A percentile compares a stretch with the other conserved stretches of the same genome.
These are phyloP conservation scores for Phalacrocorax aristotelis DNA, from an alignment of 2,113 vertebrate genomes.

Conservation along the genomic window DNA sequence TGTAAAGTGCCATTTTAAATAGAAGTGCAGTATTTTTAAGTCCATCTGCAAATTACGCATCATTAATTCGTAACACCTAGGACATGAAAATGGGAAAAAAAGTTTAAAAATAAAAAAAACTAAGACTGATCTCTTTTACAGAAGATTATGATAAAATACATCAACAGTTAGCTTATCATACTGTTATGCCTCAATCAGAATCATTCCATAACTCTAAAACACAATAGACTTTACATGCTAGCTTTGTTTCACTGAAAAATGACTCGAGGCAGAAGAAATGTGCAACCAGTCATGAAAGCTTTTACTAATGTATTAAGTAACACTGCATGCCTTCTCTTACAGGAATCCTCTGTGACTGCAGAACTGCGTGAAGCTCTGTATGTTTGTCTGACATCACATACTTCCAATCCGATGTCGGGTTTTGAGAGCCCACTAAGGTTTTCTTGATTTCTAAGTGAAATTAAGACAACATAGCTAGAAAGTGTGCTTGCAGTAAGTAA, in stretches of 20 bases:
- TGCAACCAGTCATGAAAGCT: background rate
- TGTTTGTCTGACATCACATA: background rate
- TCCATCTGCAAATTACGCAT: background rate
- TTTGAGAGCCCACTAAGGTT: background rate
- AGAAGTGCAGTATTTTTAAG: background rate
- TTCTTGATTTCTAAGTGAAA: background rate
- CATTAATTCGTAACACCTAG: background rate
- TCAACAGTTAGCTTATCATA: background rate
- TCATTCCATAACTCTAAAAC: background rate
- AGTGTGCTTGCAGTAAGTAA: background rate
- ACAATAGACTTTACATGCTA: background rate
- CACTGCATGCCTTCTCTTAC: background rate
- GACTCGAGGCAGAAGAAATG: background rate
- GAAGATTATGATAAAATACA: background rate
- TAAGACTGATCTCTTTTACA: background rate
- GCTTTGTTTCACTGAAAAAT: conserved; percentile 4
- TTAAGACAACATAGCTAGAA: background rate
- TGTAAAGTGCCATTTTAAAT: background rate
- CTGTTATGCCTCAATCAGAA: background rate
- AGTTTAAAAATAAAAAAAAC: background rate
- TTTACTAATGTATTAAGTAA: background rate
- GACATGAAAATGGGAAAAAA: background rate
- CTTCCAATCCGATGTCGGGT: background rate
- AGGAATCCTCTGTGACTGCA: background rate
- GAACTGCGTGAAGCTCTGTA: background rate